Evolutionary conservation across 2,113 vertebrate genomes (phyloP), one percentile per base, ranked within the genome.

Genomic region (Steatornis caripensis): DNA sequence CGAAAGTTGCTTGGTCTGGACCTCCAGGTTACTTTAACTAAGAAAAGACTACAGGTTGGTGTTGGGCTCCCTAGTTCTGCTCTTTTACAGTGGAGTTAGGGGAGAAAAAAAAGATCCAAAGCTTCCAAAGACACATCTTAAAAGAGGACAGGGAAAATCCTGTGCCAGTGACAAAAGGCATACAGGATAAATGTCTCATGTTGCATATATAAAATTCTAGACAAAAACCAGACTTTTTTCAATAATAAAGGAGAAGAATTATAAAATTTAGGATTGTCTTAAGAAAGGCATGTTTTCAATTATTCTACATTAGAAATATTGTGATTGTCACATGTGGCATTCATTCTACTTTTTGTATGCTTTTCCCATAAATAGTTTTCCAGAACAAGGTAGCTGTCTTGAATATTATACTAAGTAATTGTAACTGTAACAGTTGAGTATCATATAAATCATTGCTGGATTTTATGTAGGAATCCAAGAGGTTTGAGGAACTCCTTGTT

Each of bases 181-280:
- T 11, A 55, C 4, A 48, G 3, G 4, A 39, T 23, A 78, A 37
- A 41, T 58, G 2, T 1, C 12, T 15, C 19, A 34, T 15, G 1
- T 12, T 54, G 20, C 24, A 18, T 36, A 66, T 15, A 30, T 72
- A 53, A 70, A 83, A 37, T 49, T 83, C 34, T 60, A 43, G 22
- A 62, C 15, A 87, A 82, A 30, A 51, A 20, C 2, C 21, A 78
- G 9, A 27, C 9, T 36, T 46, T 84, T 87, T 60, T 36, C 8
- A 72, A 30, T 18, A 45, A 49, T 10, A 60, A 68, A 72, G 5
- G 8, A 72, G 5, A 55, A 57, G 5, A 70, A 61, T 49, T 82
- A 29, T 84, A 23, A 2, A 45, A 66, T 61, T 72, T 39, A 74
- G 4, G 5, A 39, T 34, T 66, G 34, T 23, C 11, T 37, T 58